A percentile compares a stretch with the other conserved stretches of the same genome.
These are phyloP conservation scores for Diacarnus erythraeanus DNA, from an alignment of 37 sponge, comb jelly and placozoan species.

Conservation along the genomic window DNA sequence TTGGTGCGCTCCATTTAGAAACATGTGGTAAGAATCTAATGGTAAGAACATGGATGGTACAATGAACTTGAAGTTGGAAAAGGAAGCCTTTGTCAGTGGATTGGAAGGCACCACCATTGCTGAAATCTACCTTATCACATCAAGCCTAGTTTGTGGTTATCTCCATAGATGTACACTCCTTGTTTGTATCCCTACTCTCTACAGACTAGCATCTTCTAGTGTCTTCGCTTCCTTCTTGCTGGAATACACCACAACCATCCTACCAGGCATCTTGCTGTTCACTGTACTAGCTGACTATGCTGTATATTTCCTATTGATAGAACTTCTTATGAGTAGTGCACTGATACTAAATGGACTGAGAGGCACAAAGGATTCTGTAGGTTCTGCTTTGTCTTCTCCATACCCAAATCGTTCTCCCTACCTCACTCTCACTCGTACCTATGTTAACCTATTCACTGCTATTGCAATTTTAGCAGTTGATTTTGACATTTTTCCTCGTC, in stretches of 20 bases:
- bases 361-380: not conserved
- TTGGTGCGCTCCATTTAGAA: slow-evolving; percentile 15
- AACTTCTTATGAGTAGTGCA: not conserved
- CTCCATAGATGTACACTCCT: slow-evolving; percentile 24
- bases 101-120: slow-evolving; percentile 54
- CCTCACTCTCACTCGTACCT: slow-evolving; percentile 65
- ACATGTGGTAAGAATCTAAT: too few species aligned
- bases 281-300: slow-evolving; percentile 70
- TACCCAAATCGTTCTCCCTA: slow-evolving; percentile 47
- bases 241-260: slow-evolving; percentile 34
- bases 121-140: slow-evolving; percentile 54
- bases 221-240: slow-evolving; percentile 19
- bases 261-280: slow-evolving; percentile 60
- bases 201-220: not conserved
- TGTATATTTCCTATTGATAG: not conserved
- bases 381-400: not conserved
- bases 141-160: slow-evolving; percentile 12
- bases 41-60: not conserved
- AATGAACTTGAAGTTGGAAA: slow-evolving; percentile 16
- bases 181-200: slow-evolving; percentile 7
- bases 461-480: slow-evolving; percentile 96
- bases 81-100: slow-evolving; percentile 75
- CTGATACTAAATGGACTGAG: not conserved
- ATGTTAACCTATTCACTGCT: slow-evolving; percentile 75
- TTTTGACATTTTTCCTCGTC: slow-evolving; percentile 85